Percentiles rank a stretch among this genome's conserved stretches.
Conservation (phyloP, 1,140 invertebrate genomes). For the Latrodectus geometricus region DNA sequence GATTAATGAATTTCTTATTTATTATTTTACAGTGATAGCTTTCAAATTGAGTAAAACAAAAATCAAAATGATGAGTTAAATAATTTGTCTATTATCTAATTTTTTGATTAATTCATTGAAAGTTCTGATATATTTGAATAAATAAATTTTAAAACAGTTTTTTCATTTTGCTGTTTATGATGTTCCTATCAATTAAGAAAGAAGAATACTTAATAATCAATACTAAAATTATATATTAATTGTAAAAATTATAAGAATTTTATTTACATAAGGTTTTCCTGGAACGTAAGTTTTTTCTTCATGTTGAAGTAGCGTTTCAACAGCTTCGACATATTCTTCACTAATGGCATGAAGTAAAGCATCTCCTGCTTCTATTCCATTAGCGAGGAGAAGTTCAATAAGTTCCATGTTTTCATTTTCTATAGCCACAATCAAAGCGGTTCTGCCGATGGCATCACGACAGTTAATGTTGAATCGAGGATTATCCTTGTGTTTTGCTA, state of each 20-base stretch:
- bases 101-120: no score
- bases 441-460: conserved; percentile 91
- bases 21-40: no score
- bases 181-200: no score
- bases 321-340: conserved; percentile 94
- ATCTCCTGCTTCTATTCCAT: conserved; percentile 73
- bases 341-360: conserved; percentile 90
- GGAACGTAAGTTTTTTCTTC: conserved; percentile 83
- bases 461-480: conserved; percentile 91
- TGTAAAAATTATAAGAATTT: neutral
- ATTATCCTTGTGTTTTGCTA: conserved; percentile 69
- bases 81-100: no score
- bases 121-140: no score
- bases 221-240: no score
- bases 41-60: no score
- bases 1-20: no score
- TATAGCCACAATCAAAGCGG: conserved; percentile 89
- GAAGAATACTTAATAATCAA: no score
- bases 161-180: no score
- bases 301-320: conserved; percentile 88
- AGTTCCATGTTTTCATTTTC: conserved; percentile 97
- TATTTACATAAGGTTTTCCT: conserved; percentile 81
- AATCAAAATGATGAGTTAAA: no score
- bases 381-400: conserved; percentile 77
- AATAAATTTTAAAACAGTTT: no score